Evolutionary conservation across 2,113 vertebrate species (phyloP).

Genomic region (Electrona antarctica): DNA sequence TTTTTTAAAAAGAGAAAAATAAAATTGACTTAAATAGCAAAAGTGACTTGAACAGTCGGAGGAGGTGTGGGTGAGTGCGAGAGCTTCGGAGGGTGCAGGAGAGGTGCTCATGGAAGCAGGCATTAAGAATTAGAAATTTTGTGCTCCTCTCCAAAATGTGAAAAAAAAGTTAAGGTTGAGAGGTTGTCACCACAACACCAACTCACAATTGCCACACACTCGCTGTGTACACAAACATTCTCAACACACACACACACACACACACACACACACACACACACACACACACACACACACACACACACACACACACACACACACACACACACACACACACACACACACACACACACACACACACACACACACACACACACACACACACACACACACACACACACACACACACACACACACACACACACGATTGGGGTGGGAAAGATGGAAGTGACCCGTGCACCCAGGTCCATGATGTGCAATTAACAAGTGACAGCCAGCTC

Average conservation of each 20-base stretch:
- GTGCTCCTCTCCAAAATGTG: slow-evolving; percentile 57
- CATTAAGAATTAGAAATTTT: slow-evolving; percentile 55
- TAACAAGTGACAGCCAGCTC: slow-evolving; percentile 76
- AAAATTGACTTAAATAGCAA: slow-evolving; percentile 40
- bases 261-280: slow-evolving; percentile 7
- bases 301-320: slow-evolving; percentile 1
- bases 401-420: not conserved
- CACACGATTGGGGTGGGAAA: slow-evolving; percentile 61
- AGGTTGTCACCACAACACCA: slow-evolving; percentile 53
- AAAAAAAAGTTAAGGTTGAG: slow-evolving; percentile 41
- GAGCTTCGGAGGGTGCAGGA: slow-evolving; percentile 20
- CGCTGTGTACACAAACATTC: slow-evolving; percentile 4
- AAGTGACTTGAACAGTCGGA: slow-evolving; percentile 53
- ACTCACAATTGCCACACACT: slow-evolving; percentile 38
- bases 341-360: slow-evolving; percentile 5
- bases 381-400: not conserved
- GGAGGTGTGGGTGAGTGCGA: slow-evolving; percentile 59
- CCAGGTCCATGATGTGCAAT: slow-evolving; percentile 76
- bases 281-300: not conserved
- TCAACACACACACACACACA: slow-evolving; percentile 6
- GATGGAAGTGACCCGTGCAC: slow-evolving; percentile 72
- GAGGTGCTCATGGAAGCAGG: slow-evolving; percentile 67
- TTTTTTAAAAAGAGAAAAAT: slow-evolving; percentile 32
- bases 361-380: slow-evolving; percentile 2
- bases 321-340: slow-evolving; percentile 25